Percentiles rank a stretch among this genome's conserved stretches.
Conservation (phyloP, 2,888 invertebrate species). For the Phania funesta region DNA sequence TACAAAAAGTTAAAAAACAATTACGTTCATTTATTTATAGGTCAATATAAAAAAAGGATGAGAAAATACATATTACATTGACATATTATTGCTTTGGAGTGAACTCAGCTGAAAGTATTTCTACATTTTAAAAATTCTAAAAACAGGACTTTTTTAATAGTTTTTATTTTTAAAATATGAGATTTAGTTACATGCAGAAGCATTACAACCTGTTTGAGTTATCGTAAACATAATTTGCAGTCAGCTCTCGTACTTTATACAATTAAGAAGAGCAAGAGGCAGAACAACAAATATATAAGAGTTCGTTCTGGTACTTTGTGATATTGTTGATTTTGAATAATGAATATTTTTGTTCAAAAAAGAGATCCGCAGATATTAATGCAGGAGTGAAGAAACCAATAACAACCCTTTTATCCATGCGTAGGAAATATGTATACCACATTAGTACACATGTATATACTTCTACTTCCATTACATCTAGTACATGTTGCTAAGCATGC, state of each 20-base stretch:
- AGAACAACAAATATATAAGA: slow-evolving; percentile 7
- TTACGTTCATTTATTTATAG: no score
- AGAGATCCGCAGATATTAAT: neutral
- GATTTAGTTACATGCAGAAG: no score
- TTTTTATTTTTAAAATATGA: no score
- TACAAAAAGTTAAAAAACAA: no score
- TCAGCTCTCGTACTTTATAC: neutral
- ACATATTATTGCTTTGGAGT: no score
- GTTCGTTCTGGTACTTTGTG: neutral
- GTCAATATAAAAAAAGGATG: no score
- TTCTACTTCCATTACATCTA: neutral
- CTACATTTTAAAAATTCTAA: no score
- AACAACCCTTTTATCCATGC: neutral
- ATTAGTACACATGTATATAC: neutral
- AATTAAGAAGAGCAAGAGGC: no score
- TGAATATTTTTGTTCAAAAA: slow-evolving; percentile 13
- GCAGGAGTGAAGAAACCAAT: neutral
- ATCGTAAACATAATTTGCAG: neutral
- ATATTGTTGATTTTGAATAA: slow-evolving; percentile 33
- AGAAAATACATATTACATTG: no score
- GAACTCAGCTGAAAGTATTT: no score
- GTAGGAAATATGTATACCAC: neutral
- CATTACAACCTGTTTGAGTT: no score
- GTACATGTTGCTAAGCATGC: slow-evolving; percentile 3
- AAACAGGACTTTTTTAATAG: no score